Percentiles rank a stretch among this genome's conserved stretches.
Conservation (phyloP, 2,113 vertebrate genomes). For the Tupaia chinensis region DNA sequence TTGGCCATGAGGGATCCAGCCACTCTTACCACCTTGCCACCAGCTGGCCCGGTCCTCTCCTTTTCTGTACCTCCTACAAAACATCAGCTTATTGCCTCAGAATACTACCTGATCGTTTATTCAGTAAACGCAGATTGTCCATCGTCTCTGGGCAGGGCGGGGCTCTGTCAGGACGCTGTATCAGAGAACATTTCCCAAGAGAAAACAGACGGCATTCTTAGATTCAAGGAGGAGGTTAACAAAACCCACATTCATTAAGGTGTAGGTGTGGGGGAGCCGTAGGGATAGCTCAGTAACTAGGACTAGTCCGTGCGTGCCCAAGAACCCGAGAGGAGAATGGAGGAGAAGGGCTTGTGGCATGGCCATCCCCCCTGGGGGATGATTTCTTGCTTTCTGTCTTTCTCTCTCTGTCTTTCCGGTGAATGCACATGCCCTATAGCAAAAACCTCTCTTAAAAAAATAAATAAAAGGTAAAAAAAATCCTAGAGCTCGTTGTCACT, state of each 20-base stretch:
- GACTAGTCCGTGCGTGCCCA: too few relatives aligned
- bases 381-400: too few relatives aligned
- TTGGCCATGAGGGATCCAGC: too few relatives aligned
- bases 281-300: not conserved
- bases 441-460: too few relatives aligned
- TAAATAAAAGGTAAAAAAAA: too few relatives aligned
- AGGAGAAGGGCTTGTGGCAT: too few relatives aligned
- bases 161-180: not conserved
- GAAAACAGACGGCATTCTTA: conserved; percentile 9
- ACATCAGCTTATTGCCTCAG: not conserved
- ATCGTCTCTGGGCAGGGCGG: not conserved
- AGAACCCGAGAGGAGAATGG: too few relatives aligned
- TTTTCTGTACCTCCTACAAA: not conserved
- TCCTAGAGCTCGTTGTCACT: not conserved
- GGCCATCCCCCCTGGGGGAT: too few relatives aligned
- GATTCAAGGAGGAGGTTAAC: not conserved
- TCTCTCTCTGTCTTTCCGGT: too few relatives aligned
- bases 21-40: too few relatives aligned
- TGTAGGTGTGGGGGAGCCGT: not conserved
- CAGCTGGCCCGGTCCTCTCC: not conserved
- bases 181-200: conserved; percentile 15
- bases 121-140: not conserved
- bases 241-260: not conserved
- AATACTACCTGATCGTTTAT: not conserved
- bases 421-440: too few relatives aligned